These are phyloP conservation scores for Australoheros facetus DNA, from an alignment of 2,797 vertebrate species.

Conservation along the genomic window DNA sequence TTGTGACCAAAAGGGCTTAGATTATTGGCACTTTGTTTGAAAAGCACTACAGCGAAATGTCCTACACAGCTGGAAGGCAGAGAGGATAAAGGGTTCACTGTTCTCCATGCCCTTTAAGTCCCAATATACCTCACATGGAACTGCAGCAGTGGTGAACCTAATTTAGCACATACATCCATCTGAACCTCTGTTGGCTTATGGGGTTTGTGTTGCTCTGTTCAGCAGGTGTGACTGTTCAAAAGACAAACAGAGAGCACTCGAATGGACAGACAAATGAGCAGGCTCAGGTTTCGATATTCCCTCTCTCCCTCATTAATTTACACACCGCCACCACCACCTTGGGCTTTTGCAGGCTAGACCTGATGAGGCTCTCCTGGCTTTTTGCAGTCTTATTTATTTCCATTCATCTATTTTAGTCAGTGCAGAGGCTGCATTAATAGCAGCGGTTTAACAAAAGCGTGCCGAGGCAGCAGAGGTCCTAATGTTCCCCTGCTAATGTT, in stretches of 20 bases:
- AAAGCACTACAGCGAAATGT: slow-evolving; percentile 53
- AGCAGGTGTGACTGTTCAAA: slow-evolving; percentile 56
- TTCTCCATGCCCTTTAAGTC: slow-evolving; percentile 39
- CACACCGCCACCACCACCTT: slow-evolving; percentile 28
- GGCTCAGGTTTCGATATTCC: slow-evolving; percentile 42
- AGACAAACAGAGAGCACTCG: slow-evolving; percentile 11
- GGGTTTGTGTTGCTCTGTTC: slow-evolving; percentile 25
- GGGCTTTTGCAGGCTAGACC: slow-evolving; percentile 13
- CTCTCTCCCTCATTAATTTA: slow-evolving; percentile 59
- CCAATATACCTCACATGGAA: slow-evolving; percentile 7
- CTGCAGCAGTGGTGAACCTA: slow-evolving; percentile 24
- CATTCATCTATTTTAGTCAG: slow-evolving; percentile 45
- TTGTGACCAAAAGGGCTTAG: slow-evolving; percentile 56
- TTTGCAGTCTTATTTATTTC: slow-evolving; percentile 50
- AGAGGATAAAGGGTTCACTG: slow-evolving; percentile 46
- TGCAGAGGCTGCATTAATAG: slow-evolving; percentile 25
- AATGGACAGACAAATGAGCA: slow-evolving; percentile 40
- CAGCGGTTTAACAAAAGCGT: slow-evolving; percentile 29
- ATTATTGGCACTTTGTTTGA: slow-evolving; percentile 65
- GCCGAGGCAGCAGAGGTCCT: slow-evolving; percentile 42
- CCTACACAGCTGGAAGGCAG: slow-evolving; percentile 50
- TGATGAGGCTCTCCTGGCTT: slow-evolving; percentile 19
- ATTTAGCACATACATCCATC: slow-evolving; percentile 14
- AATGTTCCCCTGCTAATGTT: slow-evolving; percentile 60
- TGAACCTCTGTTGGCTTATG: not conserved